phyloP scores from a whole-genome alignment of 2,113 vertebrate species.

The Trogon melanurus region DNA sequence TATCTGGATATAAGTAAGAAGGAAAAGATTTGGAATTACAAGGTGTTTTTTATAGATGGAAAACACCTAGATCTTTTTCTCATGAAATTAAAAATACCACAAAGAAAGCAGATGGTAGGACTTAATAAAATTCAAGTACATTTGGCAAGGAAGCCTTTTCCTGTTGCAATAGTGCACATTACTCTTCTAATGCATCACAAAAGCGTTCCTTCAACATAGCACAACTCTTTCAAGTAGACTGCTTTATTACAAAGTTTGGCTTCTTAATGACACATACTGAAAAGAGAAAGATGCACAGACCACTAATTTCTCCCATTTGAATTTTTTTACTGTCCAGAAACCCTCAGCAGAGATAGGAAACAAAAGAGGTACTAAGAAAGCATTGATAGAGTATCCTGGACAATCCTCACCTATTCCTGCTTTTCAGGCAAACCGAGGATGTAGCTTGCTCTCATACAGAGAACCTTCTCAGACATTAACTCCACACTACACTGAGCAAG shows the following conservation, averaged over 20 bases:
- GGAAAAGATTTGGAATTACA: neutral
- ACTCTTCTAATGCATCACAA: neutral
- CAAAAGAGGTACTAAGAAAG: neutral
- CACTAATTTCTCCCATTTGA: neutral
- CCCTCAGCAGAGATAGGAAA: neutral
- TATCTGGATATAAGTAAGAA: neutral
- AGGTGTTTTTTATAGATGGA: neutral
- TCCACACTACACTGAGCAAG: neutral
- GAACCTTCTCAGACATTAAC: neutral
- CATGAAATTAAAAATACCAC: neutral
- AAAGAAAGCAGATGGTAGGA: constrained; percentile 37
- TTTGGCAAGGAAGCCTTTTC: constrained; percentile 23
- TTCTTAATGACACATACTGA: neutral
- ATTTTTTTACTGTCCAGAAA: neutral
- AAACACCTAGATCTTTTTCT: constrained; percentile 11
- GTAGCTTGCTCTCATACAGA: neutral
- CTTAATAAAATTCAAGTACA: constrained; percentile 44
- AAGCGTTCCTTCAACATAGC: neutral
- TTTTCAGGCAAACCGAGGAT: neutral
- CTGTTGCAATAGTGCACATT: neutral
- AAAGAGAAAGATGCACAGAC: neutral
- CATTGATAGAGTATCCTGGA: neutral
- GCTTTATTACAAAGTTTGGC: neutral
- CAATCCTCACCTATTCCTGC: neutral
- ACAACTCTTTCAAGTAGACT: neutral